Percentiles rank a stretch among this genome's conserved stretches.
Evolutionary conservation across 2,888 invertebrate species (phyloP).

Genomic region (Pristionchus japonicus): DNA sequence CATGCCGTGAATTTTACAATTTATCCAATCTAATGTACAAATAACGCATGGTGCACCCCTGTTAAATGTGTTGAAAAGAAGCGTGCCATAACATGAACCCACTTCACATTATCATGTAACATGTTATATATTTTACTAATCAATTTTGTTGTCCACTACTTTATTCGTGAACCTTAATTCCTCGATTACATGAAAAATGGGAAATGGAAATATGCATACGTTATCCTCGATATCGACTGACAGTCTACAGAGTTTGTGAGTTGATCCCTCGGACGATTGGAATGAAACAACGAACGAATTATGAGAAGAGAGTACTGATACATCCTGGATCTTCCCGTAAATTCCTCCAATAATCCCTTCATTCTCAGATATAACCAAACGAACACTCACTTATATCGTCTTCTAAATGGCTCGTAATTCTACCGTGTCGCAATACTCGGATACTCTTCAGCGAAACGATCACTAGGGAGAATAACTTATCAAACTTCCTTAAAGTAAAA

Average conservation of each 20-base stretch:
- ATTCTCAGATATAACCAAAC: too few species aligned
- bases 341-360: not conserved
- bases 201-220: not conserved
- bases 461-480: not conserved
- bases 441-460: constrained; percentile 30
- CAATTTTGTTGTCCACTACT: too few species aligned
- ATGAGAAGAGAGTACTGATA: not conserved
- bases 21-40: too few species aligned
- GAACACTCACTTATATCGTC: constrained; percentile 11
- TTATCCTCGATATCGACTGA: not conserved
- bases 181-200: too few species aligned
- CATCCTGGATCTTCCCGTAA: constrained; percentile 32
- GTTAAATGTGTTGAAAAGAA: too few species aligned
- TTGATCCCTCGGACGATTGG: not conserved
- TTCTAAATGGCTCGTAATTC: constrained; percentile 1
- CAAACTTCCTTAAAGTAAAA: not conserved
- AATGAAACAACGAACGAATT: constrained; percentile 40
- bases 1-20: too few species aligned
- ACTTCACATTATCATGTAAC: too few species aligned
- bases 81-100: too few species aligned
- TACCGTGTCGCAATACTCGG: constrained; percentile 28
- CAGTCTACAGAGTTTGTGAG: constrained; percentile 21
- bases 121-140: too few species aligned
- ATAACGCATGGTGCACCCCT: too few species aligned
- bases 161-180: too few species aligned